phyloP scores from a whole-genome alignment of 1,140 invertebrate species.

The Heterodera carotae region DNA sequence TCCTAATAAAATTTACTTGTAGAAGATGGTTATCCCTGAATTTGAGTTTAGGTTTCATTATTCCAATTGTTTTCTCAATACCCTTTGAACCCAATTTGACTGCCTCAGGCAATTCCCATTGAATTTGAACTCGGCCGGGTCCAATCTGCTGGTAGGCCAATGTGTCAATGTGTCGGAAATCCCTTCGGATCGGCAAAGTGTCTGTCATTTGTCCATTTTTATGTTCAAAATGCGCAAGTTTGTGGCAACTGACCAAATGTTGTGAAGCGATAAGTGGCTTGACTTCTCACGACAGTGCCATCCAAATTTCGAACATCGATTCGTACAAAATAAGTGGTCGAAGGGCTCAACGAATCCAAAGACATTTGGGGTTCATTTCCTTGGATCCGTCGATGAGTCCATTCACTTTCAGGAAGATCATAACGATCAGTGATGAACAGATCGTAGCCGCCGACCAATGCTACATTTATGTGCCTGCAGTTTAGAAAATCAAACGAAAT shows the following conservation, averaged over 20 bases:
- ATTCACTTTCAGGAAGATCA: constrained; percentile 40
- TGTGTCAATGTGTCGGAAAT: constrained; percentile 43
- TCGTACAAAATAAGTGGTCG: constrained; percentile 61
- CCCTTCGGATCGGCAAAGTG: constrained; percentile 31
- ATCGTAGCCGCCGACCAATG: constrained; percentile 55
- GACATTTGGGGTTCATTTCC: constrained; percentile 39
- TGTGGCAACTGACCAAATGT: constrained; percentile 51
- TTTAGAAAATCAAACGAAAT: no score
- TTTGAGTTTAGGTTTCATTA: neutral
- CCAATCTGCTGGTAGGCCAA: constrained; percentile 53
- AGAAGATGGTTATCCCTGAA: constrained; percentile 25
- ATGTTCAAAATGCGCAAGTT: neutral
- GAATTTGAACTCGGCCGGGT: constrained; percentile 45
- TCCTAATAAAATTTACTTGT: constrained; percentile 7
- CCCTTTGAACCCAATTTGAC: constrained; percentile 27
- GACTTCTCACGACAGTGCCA: constrained; percentile 53
- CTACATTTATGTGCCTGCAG: constrained; percentile 16
- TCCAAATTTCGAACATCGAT: constrained; percentile 53
- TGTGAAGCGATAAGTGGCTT: constrained; percentile 59
- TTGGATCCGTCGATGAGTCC: constrained; percentile 24
- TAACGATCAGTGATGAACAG: constrained; percentile 55
- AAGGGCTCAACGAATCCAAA: constrained; percentile 49
- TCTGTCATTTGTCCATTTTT: no score
- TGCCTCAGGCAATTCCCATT: constrained; percentile 51
- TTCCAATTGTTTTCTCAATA: no score